phyloP scores from a whole-genome alignment of 1,140 invertebrate species.

The Magallana gigas region DNA sequence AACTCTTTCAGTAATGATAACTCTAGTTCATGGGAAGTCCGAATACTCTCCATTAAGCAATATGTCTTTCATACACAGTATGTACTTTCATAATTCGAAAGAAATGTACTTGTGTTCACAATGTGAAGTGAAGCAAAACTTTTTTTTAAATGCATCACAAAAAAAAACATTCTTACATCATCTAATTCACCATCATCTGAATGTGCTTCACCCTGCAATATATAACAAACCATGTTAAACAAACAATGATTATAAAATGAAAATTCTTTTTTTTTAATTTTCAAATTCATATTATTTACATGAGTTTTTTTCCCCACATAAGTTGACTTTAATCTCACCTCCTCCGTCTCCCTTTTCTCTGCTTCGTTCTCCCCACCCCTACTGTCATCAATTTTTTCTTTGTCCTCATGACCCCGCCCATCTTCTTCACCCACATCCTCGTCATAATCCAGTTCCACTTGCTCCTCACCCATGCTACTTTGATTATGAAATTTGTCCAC shows the following conservation, averaged over 20 bases:
- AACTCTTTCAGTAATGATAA: too few relatives aligned
- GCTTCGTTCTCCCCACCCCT: slow-evolving; percentile 55
- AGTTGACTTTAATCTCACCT: slow-evolving; percentile 48
- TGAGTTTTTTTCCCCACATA: neutral
- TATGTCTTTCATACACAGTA: neutral
- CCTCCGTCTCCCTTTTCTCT: slow-evolving; percentile 54
- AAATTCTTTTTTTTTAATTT: neutral
- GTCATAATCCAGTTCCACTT: slow-evolving; percentile 76
- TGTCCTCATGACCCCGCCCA: slow-evolving; percentile 49
- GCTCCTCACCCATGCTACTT: slow-evolving; percentile 80
- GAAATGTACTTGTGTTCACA: too few relatives aligned
- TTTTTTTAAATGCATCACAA: too few relatives aligned
- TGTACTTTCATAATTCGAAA: too few relatives aligned
- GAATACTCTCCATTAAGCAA: too few relatives aligned
- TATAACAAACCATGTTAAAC: slow-evolving; percentile 3
- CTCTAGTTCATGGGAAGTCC: too few relatives aligned
- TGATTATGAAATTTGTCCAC: slow-evolving; percentile 49
- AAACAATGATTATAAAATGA: neutral
- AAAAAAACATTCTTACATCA: slow-evolving; percentile 42
- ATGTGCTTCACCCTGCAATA: slow-evolving; percentile 60
- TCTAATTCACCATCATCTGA: slow-evolving; percentile 75
- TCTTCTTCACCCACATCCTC: slow-evolving; percentile 69
- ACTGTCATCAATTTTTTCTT: slow-evolving; percentile 61
- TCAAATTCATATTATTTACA: neutral
- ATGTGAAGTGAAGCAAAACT: too few relatives aligned